Evolutionary conservation across 2,888 invertebrate genomes (phyloP), one percentile per base, ranked within the genome.

Genomic region (Terebella lapidaria): DNA sequence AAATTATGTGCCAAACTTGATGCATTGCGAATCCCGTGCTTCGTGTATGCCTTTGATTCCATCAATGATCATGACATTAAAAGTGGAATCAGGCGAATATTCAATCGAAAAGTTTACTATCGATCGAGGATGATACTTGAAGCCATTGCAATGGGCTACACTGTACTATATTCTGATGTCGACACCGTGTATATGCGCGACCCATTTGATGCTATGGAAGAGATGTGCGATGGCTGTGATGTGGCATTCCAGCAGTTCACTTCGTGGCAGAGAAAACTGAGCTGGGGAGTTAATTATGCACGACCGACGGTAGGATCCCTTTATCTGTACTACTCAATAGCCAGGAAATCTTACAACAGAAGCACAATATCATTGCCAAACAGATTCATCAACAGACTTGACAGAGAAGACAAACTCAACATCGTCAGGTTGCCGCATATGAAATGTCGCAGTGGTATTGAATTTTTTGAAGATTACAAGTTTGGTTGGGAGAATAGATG

Each of bases 61-160:
- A 49, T 10, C 24, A n/a, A 10, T 24, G 49, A 24, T 5, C 18
- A 15, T 15, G 49, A 49, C 22, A n/a, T 35, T n/a, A n/a, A 35
- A n/a, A 10, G 42, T n/a, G 42, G 42, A 10, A n/a, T 35, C 10
- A 10, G 42, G 42, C 10, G n/a, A n/a, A 49, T 49, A 15, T 49
- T 49, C 49, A 10, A 49, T 5, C 5, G 22, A 5, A 49, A 49
- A 22, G 24, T 49, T 5, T 49, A n/a, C 49, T 22, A n/a, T 24
- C 10, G 22, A 22, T 5, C 22, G 5, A 15, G 49, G 5, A 10
- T 49, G 49, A 49, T 49, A 5, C 22, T 49, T 24, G 49, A 49
- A 22, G 49, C 49, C 49, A 5, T 49, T 5, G 49, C 49, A 15
- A n/a, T 49, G 49, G 49, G 49, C 49, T 49, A 49, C 49, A 49